phyloP scores from a whole-genome alignment of 2,113 vertebrate genomes.

The Pyxicephalus adspersus region DNA sequence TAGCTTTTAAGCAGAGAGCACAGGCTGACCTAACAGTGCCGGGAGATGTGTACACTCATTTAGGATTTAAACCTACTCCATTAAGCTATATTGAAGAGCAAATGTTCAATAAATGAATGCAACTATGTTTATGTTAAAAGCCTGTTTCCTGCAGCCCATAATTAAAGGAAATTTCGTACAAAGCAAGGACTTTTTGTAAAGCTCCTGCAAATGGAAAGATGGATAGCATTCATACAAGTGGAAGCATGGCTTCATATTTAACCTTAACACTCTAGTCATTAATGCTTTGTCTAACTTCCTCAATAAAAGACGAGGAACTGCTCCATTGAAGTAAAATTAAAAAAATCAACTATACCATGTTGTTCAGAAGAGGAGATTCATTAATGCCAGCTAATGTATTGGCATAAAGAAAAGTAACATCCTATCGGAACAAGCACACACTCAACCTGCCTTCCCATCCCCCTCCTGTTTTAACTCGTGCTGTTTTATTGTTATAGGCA shows the following conservation, averaged over 20 bases:
- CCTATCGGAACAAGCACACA: constrained; percentile 93
- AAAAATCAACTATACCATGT: constrained; percentile 96
- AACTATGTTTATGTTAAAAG: constrained; percentile 98
- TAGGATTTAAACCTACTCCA: constrained; percentile 88
- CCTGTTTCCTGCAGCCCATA: constrained; percentile 88
- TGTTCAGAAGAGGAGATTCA: constrained; percentile 98
- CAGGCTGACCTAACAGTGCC: constrained; percentile 76
- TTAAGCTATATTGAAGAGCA: constrained; percentile 90
- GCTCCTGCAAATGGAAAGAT: constrained; percentile 98
- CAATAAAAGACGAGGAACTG: constrained; percentile 89
- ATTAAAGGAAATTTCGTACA: constrained; percentile 94
- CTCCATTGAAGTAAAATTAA: constrained; percentile 97
- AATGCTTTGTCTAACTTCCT: constrained; percentile 91
- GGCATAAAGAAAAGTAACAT: constrained; percentile 98
- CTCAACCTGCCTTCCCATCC: constrained; percentile 88
- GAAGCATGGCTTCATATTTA: constrained; percentile 91
- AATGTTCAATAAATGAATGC: constrained; percentile 88
- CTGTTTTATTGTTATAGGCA: constrained; percentile 98
- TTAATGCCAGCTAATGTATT: constrained; percentile 96
- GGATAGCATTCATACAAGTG: constrained; percentile 90
- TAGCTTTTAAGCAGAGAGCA: constrained; percentile 76
- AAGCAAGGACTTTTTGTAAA: constrained; percentile 92
- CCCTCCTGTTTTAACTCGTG: constrained; percentile 88
- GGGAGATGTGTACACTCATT: constrained; percentile 81
- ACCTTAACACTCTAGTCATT: constrained; percentile 92